These are phyloP conservation scores for Paratilapia polleni DNA, from an alignment of 2,113 vertebrate genomes.

Conservation along the genomic window DNA sequence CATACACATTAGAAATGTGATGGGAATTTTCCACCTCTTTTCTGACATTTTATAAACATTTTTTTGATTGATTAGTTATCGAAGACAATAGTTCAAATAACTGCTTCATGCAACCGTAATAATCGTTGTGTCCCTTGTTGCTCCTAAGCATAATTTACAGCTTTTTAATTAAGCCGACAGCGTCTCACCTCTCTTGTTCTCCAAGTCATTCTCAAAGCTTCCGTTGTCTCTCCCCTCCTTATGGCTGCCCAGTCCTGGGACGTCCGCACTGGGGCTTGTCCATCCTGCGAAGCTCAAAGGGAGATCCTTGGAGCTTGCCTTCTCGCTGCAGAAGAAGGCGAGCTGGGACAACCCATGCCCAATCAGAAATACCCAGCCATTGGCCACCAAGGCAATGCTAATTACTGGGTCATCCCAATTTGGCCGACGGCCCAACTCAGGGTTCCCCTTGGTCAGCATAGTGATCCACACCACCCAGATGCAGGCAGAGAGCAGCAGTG, in stretches of 20 bases:
- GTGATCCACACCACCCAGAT: conserved; percentile 91
- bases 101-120: too few relatives aligned
- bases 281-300: conserved; percentile 75
- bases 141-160: not conserved
- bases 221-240: conserved; percentile 74
- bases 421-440: not conserved
- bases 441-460: conserved; percentile 83
- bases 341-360: conserved; percentile 84
- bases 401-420: conserved; percentile 89
- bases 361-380: conserved; percentile 89
- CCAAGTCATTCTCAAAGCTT: conserved; percentile 71
- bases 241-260: conserved; percentile 43
- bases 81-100: not conserved
- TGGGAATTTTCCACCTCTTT: not conserved
- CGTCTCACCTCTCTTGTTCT: conserved; percentile 67
- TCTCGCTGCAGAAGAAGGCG: conserved; percentile 78
- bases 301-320: conserved; percentile 49
- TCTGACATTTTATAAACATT: too few relatives aligned
- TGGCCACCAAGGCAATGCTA: conserved; percentile 85
- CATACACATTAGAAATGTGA: fast-evolving
- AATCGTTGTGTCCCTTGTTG: not conserved
- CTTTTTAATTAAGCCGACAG: not conserved
- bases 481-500: conserved; percentile 81
- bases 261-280: conserved; percentile 64
- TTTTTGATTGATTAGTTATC: not conserved